These are phyloP conservation scores for Stenopsyche tienmushanensis DNA, from an alignment of 1,140 invertebrate genomes.

Conservation along the genomic window DNA sequence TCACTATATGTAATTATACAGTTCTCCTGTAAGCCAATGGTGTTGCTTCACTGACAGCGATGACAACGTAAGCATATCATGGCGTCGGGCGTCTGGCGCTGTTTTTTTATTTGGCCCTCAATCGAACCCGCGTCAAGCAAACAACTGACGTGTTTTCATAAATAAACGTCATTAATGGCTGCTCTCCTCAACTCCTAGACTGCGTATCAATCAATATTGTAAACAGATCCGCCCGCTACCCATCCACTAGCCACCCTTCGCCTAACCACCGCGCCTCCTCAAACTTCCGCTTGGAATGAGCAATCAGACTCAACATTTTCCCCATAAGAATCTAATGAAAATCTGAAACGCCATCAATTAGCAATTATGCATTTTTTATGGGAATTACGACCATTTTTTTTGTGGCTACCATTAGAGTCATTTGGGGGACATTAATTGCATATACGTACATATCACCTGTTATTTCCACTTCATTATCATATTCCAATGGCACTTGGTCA, in stretches of 20 bases:
- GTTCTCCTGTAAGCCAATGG: too few relatives aligned
- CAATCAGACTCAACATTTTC: too few relatives aligned
- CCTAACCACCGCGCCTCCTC: too few relatives aligned
- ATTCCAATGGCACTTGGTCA: not conserved
- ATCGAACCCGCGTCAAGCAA: slow-evolving; percentile 22
- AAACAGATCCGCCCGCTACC: slow-evolving; percentile 18
- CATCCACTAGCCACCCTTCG: not conserved
- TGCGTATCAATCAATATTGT: slow-evolving; percentile 33
- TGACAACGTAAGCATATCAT: slow-evolving; percentile 33
- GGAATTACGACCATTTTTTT: too few relatives aligned
- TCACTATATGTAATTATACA: too few relatives aligned
- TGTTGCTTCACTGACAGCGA: not conserved
- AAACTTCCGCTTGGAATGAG: too few relatives aligned
- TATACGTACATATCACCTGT: slow-evolving; percentile 9
- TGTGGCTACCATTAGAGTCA: slow-evolving; percentile 10
- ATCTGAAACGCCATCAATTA: too few relatives aligned
- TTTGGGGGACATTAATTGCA: not conserved
- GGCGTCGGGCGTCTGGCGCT: slow-evolving; percentile 25
- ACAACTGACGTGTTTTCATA: slow-evolving; percentile 33
- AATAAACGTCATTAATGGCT: slow-evolving; percentile 38
- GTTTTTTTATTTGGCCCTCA: slow-evolving; percentile 4
- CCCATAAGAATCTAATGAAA: too few relatives aligned
- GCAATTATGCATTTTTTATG: too few relatives aligned
- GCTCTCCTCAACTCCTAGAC: slow-evolving; percentile 6
- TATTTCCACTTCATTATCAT: slow-evolving; percentile 16